These are phyloP conservation scores for Lanius collurio DNA, from an alignment of 2,113 vertebrate species.

Conservation along the genomic window DNA sequence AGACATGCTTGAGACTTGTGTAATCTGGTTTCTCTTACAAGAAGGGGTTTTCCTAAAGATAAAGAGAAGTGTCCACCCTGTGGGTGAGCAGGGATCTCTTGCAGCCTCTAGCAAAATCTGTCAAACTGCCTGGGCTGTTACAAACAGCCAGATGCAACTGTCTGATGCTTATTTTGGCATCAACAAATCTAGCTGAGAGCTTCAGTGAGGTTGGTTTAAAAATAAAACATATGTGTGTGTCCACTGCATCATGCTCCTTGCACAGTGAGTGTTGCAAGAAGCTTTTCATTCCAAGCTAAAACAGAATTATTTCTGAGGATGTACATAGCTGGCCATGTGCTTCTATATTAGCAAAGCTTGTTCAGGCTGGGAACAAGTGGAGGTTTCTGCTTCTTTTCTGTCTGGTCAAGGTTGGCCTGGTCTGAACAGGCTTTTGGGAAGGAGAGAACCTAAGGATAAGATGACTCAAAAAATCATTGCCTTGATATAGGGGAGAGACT, in stretches of 20 bases:
- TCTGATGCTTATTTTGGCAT: constrained; percentile 1
- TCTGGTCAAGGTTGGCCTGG: neutral
- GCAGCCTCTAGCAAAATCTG: neutral
- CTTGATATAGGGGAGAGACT: neutral
- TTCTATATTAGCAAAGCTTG: neutral
- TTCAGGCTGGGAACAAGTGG: neutral
- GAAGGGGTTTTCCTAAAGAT: neutral
- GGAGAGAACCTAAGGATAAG: neutral
- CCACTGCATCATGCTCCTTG: neutral
- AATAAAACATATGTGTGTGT: neutral
- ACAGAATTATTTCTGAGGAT: neutral
- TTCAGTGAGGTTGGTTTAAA: neutral
- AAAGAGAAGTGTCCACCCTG: neutral
- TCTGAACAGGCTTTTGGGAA: neutral
- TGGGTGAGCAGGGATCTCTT: neutral
- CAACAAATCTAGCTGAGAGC: neutral
- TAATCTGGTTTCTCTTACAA: neutral
- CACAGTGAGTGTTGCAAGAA: neutral
- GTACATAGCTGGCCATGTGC: neutral
- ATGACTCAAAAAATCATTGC: neutral
- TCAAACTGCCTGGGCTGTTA: neutral
- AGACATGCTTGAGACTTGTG: neutral
- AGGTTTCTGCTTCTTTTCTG: neutral
- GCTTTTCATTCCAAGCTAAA: neutral
- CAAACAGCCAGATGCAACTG: neutral